These are phyloP conservation scores for Teleogryllus occipitalis DNA, from an alignment of 1,140 invertebrate genomes.

Conservation along the genomic window DNA sequence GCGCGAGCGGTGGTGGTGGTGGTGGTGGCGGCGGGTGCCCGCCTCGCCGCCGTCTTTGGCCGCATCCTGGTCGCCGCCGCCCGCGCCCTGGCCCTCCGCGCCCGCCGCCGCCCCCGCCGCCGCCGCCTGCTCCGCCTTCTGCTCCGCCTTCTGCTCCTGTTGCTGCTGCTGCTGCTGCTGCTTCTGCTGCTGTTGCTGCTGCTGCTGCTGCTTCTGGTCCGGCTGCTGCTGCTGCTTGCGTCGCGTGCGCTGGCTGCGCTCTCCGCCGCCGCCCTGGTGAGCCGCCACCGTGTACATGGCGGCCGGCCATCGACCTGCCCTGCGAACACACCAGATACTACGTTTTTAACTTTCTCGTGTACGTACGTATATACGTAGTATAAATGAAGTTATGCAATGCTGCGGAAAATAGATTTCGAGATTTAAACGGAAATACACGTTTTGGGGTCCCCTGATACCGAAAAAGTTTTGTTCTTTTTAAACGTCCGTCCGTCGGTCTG, in stretches of 20 bases:
- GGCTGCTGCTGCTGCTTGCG: constrained; percentile 7
- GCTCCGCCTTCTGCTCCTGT: background rate
- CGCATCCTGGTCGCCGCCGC: background rate
- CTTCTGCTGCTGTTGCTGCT: background rate
- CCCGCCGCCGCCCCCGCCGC: background rate
- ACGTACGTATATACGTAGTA: no score
- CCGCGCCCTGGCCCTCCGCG: background rate
- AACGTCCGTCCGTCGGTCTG: no score
- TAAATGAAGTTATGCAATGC: no score
- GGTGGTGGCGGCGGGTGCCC: background rate
- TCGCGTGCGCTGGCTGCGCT: background rate
- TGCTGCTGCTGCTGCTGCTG: background rate
- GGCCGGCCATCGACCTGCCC: background rate
- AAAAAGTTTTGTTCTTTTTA: no score
- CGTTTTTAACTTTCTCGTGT: no score
- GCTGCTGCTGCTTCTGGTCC: background rate
- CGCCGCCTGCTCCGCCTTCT: background rate
- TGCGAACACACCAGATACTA: background rate
- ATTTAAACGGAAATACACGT: no score
- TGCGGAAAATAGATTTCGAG: no score
- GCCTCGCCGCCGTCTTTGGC: background rate
- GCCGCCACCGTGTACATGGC: constrained; percentile 21
- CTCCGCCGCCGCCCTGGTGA: background rate
- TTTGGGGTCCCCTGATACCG: no score
- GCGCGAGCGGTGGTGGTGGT: background rate